These are phyloP conservation scores for Lochmaea capreae DNA, from an alignment of 2,888 invertebrate genomes.

Conservation along the genomic window DNA sequence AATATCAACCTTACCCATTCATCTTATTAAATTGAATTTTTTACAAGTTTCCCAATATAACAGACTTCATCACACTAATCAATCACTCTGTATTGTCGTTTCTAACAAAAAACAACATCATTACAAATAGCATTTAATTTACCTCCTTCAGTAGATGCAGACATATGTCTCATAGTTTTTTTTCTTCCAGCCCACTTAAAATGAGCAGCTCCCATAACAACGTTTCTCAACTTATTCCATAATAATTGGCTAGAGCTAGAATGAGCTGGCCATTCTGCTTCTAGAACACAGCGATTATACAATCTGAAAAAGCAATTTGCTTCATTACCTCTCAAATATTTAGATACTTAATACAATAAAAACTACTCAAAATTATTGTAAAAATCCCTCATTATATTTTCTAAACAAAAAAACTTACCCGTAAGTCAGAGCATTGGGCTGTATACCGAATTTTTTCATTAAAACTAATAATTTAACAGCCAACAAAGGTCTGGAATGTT, in stretches of 20 bases:
- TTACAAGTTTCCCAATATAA: too few relatives aligned
- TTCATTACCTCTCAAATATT: background rate
- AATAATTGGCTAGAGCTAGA: constrained; percentile 82
- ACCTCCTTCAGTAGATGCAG: constrained; percentile 66
- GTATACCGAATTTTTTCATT: constrained; percentile 93
- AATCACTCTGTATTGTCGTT: too few relatives aligned
- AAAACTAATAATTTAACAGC: constrained; percentile 92
- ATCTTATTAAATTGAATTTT: too few relatives aligned
- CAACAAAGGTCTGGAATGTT: constrained; percentile 91
- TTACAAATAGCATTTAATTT: constrained; percentile 22
- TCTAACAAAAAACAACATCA: background rate
- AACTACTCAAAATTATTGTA: too few relatives aligned
- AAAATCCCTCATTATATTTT: background rate
- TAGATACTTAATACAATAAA: background rate
- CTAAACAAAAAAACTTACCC: constrained; percentile 70
- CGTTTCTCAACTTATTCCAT: constrained; percentile 95
- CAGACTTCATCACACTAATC: too few relatives aligned
- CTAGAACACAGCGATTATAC: constrained; percentile 85
- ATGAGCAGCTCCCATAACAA: constrained; percentile 89
- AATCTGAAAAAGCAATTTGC: constrained; percentile 60
- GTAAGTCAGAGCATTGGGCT: constrained; percentile 98
- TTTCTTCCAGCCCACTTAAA: constrained; percentile 84
- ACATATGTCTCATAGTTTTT: constrained; percentile 68
- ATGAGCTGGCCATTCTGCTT: constrained; percentile 89
- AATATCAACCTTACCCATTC: too few relatives aligned